Base-by-base conservation (phyloP, 2,888 invertebrate genomes). In the Phalera bucephala region DNA sequence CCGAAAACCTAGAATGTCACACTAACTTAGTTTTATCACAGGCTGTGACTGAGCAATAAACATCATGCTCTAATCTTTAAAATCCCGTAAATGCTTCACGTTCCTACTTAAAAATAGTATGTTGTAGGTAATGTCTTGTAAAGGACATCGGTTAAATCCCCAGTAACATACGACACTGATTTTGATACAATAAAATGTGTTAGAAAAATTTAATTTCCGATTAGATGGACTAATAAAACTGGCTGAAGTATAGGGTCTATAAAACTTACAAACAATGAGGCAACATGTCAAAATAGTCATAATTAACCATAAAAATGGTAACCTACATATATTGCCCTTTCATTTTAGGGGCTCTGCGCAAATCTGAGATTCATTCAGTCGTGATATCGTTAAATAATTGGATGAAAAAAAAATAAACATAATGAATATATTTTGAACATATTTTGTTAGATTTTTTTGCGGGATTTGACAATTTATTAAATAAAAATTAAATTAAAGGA, bases 201-300 rank as follows among this genome's bases (percentile, higher is more conserved):
- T 10, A 37, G 27, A 45, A 42, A 15, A 33, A 35, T 40, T 40
- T 29, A 42, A 38, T 40, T 33, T 33, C 11, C 12, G 19, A 29
- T 34, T 31, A 27, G 30, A n/a, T 7, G 9, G 13, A n/a, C 26
- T 17, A 36, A 35, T 53, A 47, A 55, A 46, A 20, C 51, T 22
- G 30, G 17, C 17, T 5, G 20, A 31, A 26, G 14, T 22, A 12
- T 26, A 14, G 10, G n/a, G 27, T 40, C 31, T 29, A 39, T 52
- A 39, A 46, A 39, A 22, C 22, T 26, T 22, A 39, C 25, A 39
- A 43, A 52, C 42, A 42, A 33, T 33, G 42, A 34, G 52, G 51
- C 37, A 46, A 45, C 51, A 41, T 37, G 14, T 33, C 34, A 36
- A 36, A 33, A 31, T 19, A 33, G 23, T 36, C 27, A 43, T 39